These are phyloP conservation scores for Euproctis similis DNA, from an alignment of 2,888 invertebrate species.

Conservation along the genomic window DNA sequence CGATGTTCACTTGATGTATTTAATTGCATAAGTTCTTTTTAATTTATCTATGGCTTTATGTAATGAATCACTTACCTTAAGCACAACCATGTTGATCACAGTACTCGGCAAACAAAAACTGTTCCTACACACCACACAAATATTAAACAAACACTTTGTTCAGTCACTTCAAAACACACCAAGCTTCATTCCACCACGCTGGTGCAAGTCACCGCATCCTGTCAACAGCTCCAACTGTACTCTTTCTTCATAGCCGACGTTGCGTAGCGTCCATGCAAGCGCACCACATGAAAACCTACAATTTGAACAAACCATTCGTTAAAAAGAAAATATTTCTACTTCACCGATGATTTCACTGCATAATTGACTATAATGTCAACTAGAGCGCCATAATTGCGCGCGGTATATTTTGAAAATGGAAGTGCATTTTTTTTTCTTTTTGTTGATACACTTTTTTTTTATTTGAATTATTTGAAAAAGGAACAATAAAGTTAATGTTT, in stretches of 20 bases:
- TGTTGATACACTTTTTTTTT: background rate
- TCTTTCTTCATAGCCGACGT: slow-evolving; percentile 52
- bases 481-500: slow-evolving; percentile 1
- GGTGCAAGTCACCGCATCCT: slow-evolving; percentile 26
- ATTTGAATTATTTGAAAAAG: slow-evolving; percentile 1
- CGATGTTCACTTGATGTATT: no score
- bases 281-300: slow-evolving; percentile 64
- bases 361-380: slow-evolving; percentile 38
- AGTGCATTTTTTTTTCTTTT: slow-evolving; percentile 9
- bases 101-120: slow-evolving; percentile 22
- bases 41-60: no score
- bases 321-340: slow-evolving; percentile 49
- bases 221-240: slow-evolving; percentile 32
- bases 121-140: slow-evolving; percentile 30
- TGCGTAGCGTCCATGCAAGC: slow-evolving; percentile 39
- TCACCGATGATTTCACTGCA: slow-evolving; percentile 44
- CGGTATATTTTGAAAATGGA: slow-evolving; percentile 30
- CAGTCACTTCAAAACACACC: slow-evolving; percentile 23
- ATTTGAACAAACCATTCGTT: slow-evolving; percentile 58
- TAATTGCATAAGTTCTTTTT: no score
- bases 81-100: slow-evolving; percentile 35
- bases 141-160: slow-evolving; percentile 29
- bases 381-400: slow-evolving; percentile 25
- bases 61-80: slow-evolving; percentile 52
- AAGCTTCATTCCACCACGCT: slow-evolving; percentile 8